phyloP scores from a whole-genome alignment of 2,888 invertebrate species.

The Cheilosia vernalis region DNA sequence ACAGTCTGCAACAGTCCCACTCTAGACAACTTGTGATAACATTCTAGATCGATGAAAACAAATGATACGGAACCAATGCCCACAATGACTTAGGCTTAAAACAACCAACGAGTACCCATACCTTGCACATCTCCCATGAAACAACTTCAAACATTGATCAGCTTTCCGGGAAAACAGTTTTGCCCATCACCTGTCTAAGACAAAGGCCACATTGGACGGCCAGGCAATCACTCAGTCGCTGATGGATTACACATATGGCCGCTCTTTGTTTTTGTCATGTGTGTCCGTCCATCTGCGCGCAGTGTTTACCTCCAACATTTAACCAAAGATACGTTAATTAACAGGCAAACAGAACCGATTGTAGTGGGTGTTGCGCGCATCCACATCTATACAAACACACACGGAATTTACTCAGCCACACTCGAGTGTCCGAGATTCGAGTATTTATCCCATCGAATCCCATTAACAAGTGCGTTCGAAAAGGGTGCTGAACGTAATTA shows the following conservation, averaged over 20 bases:
- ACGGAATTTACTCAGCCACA: slow-evolving; percentile 21
- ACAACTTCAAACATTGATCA: slow-evolving; percentile 9
- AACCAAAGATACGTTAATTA: slow-evolving; percentile 62
- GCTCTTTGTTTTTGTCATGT: slow-evolving; percentile 19
- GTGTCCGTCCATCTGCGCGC: slow-evolving; percentile 25
- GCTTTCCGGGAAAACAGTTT: slow-evolving; percentile 39
- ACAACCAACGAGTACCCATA: not conserved
- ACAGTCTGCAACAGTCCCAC: not conserved
- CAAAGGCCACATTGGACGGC: slow-evolving; percentile 53
- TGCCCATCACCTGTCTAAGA: slow-evolving; percentile 37
- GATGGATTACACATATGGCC: slow-evolving; percentile 59
- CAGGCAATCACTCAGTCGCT: slow-evolving; percentile 66
- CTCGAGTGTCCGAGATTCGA: slow-evolving; percentile 42
- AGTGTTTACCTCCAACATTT: slow-evolving; percentile 29
- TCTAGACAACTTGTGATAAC: slow-evolving; percentile 29
- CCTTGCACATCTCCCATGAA: slow-evolving; percentile 3
- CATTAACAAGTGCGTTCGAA: slow-evolving; percentile 69
- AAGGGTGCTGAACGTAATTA: slow-evolving; percentile 66
- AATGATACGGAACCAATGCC: slow-evolving; percentile 53
- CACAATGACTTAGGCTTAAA: slow-evolving; percentile 13
- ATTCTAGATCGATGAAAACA: slow-evolving; percentile 70
- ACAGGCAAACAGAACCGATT: slow-evolving; percentile 63
- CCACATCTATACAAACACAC: slow-evolving; percentile 1
- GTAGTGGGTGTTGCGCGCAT: slow-evolving; percentile 69
- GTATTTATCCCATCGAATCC: slow-evolving; percentile 64